These are phyloP conservation scores for Nettapus auritus DNA, from an alignment of 2,113 vertebrate genomes.

Conservation along the genomic window DNA sequence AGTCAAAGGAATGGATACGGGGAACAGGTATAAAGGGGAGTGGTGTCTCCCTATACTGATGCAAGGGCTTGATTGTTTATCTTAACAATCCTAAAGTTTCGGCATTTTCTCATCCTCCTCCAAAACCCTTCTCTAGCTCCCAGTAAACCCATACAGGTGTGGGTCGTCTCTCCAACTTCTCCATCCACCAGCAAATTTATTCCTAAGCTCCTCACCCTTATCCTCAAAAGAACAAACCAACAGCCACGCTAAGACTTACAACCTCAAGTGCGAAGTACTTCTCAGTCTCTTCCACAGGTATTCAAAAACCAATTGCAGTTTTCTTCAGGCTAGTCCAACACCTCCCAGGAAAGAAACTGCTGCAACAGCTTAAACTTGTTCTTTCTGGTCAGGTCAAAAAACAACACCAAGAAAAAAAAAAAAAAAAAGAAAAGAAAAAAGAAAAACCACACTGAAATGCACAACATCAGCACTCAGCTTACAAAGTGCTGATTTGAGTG, in stretches of 20 bases:
- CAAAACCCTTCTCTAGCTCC: not conserved
- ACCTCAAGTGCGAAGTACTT: not conserved
- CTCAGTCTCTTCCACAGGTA: not conserved
- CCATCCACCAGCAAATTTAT: not conserved
- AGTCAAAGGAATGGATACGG: not conserved
- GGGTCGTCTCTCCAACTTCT: not conserved
- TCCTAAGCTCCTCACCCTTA: not conserved
- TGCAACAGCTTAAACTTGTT: not conserved
- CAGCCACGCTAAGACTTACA: not conserved
- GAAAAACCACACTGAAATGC: not conserved
- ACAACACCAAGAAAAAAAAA: not conserved
- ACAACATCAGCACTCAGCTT: not conserved
- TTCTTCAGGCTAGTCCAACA: not conserved
- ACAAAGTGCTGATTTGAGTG: not conserved
- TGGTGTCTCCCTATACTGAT: not conserved
- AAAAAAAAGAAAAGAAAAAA: not conserved
- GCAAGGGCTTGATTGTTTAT: not conserved
- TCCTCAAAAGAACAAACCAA: not conserved
- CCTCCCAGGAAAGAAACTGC: not conserved
- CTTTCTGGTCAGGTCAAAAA: not conserved
- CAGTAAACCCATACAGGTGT: not conserved
- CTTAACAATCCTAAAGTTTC: not conserved
- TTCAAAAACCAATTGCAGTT: not conserved
- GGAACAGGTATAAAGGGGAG: not conserved
- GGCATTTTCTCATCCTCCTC: not conserved